Conservation (phyloP, 2,113 vertebrate genomes). For the Burhinus oedicnemus region DNA sequence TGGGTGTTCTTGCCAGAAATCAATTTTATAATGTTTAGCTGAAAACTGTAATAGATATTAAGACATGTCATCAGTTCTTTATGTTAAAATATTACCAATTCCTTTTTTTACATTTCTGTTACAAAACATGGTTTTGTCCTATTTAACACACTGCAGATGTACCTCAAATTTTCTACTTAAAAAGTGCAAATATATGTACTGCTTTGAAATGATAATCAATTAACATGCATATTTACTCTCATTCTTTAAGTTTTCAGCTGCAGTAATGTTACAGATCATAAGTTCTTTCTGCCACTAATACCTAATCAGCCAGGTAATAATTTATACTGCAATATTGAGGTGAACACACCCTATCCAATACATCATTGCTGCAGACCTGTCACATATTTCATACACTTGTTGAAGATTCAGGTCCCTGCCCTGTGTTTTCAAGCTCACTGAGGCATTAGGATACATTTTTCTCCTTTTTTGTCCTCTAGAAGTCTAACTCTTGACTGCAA, state of each 20-base stretch:
- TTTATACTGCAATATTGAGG: not conserved
- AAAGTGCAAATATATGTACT: not conserved
- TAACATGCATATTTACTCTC: not conserved
- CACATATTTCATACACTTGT: conserved; percentile 19
- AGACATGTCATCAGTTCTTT: not conserved
- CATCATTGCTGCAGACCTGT: not conserved
- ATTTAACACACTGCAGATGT: not conserved
- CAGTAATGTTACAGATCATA: not conserved
- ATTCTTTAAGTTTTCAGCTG: not conserved
- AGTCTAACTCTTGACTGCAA: not conserved
- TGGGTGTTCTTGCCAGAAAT: not conserved
- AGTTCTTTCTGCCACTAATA: not conserved
- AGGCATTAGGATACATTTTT: not conserved
- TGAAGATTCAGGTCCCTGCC: not conserved
- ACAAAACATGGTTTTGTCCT: not conserved
- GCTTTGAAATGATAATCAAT: not conserved
- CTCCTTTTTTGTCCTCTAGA: not conserved
- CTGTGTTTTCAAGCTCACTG: conserved; percentile 9
- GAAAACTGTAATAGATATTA: not conserved
- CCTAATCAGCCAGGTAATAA: conserved; percentile 22
- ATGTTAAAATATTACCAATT: not conserved
- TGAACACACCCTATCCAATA: not conserved
- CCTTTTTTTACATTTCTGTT: not conserved
- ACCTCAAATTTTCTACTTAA: not conserved
- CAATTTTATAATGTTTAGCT: not conserved